These are phyloP conservation scores for Empidonax alnorum DNA, from an alignment of 2,113 vertebrate species.

Conservation along the genomic window DNA sequence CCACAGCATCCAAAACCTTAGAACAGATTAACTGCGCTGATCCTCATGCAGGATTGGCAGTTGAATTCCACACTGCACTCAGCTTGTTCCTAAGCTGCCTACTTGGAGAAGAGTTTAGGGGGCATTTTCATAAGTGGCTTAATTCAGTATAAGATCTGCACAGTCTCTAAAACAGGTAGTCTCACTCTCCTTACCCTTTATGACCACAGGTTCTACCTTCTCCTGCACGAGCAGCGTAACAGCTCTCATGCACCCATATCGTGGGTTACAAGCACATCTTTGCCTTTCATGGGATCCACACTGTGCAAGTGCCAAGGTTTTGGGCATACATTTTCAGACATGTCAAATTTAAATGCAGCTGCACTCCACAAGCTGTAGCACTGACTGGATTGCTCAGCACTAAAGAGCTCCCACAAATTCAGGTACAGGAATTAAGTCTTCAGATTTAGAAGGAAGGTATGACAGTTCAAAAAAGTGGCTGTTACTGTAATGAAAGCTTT, in stretches of 20 bases:
- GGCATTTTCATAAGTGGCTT: not conserved
- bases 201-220: not conserved
- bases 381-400: not conserved
- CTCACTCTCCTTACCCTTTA: not conserved
- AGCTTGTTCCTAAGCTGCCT: not conserved
- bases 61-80: not conserved
- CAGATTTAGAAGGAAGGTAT: not conserved
- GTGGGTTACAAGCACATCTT: not conserved
- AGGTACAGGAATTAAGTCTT: not conserved
- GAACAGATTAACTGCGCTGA: not conserved
- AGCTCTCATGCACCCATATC: not conserved
- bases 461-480: not conserved
- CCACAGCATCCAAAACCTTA: not conserved
- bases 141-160: not conserved
- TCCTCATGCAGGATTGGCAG: not conserved
- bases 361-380: not conserved
- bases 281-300: not conserved
- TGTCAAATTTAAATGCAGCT: not conserved
- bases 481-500: not conserved
- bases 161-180: not conserved
- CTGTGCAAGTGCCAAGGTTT: not conserved
- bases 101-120: not conserved
- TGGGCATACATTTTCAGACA: not conserved
- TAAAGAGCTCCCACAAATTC: not conserved
- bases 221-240: not conserved